Evolutionary conservation across 2,888 invertebrate species (phyloP), one percentile per base, ranked within the genome.

Genomic region (Drosophila mulleri): DNA sequence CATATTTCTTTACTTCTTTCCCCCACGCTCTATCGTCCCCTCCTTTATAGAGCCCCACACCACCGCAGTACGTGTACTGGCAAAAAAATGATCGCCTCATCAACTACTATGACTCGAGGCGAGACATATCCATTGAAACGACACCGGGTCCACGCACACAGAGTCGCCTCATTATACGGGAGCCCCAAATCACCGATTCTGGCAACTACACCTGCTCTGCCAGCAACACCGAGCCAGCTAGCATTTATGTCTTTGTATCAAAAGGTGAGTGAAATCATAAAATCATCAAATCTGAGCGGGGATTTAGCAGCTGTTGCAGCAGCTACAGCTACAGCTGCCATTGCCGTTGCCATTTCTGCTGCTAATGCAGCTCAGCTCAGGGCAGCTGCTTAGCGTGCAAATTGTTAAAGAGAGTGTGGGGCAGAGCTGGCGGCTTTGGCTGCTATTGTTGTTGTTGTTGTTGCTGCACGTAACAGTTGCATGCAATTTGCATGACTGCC

Each of bases 41-140:
- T 4, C 0, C 41, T n/a, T 9, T 95, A 5, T 95, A 97, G 97
- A 97, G 97, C 92, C 98, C 98, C 63, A 96, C 96, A 91, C 98
- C 97, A 83, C 98, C 98, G 80, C 97, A 97, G 94, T 98, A 97
- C 94, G 97, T 98, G 92, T 98, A 98, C 94, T 98, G 98, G 98
- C 98, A 97, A 94, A 98, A 98, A 94, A 97, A 98, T 94, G 96
- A 96, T 93, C 96, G 96, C 92, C 97, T 98, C 96, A 97, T 98
- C 94, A 98, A 98, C 94, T 98, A 97, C 94, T 97, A 98, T 94
- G 96, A 95, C 88, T 94, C 96, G 87, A 95, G 97, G 90, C 96
- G 97, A 82, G 96, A 95, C 82, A 97, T 97, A 82, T 94, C 95
- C 81, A 97, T 98, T 91, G 95, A 96, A 92, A 97, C 97, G 80